Base-by-base conservation (phyloP, 1,140 invertebrate genomes). In the Cyclargus thomasi region DNA sequence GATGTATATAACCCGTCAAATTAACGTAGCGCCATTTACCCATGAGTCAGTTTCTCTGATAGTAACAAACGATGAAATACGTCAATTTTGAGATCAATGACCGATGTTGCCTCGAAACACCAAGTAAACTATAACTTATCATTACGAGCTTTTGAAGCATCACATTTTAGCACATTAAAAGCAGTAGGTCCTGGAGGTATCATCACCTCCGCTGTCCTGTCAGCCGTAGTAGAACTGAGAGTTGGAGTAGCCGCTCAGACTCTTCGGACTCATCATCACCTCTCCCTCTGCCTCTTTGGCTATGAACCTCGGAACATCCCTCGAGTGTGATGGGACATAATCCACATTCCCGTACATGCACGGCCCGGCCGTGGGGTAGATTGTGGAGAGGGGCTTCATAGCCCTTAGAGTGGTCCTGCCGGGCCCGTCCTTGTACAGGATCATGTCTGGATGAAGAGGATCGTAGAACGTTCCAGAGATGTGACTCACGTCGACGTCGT, bases 301-400 rank as follows among this genome's bases (percentile, higher is more conserved):
- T 22, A 76, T 78, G n/a, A 84, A 86, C 47, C 82, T 86, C 10
- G 75, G 36, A 47, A 77, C 18, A 59, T 59, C 79, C 70, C 82
- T 79, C 35, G 80, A 65, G 63, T 82, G 77, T 20, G 83, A 69
- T 3, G 86, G 80, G 22, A 86, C 76, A 22, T 86, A 89, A 64
- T 91, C 89, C 7, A 82, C 80, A 20, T 83, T 82, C 0, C 90
- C 90, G 62, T 91, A 91, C 90, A 91, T 91, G 66, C 84, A 88
- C 0, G 82, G 72, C 14, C 86, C 82, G 17, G 84, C 80, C 69
- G 78, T 80, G 14, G 88, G 88, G 64, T 90, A 90, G 20, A 90
- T 81, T 17, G 88, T 91, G 11, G 88, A 86, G 4, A 91, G 64
- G 7, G 89, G 89, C 53, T 86, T 82, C 79, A 90, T 90, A 21